phyloP scores from a whole-genome alignment of 2,797 vertebrate species.

The Odontamblyopus rebecca region DNA sequence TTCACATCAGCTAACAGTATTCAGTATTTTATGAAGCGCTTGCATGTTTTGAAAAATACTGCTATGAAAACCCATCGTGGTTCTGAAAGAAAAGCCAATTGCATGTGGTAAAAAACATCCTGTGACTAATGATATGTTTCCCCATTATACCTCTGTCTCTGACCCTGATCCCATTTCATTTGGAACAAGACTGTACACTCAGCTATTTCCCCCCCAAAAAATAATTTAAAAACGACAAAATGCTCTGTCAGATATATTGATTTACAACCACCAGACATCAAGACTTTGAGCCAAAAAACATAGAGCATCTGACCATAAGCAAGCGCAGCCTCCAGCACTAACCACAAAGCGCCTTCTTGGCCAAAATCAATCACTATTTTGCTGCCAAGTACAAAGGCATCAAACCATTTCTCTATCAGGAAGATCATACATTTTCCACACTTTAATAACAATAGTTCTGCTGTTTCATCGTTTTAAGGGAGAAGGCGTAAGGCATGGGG shows the following conservation, averaged over 20 bases:
- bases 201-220: constrained; percentile 17
- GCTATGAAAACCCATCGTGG: too few relatives aligned
- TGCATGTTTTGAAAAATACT: too few relatives aligned
- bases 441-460: not conserved
- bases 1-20: too few relatives aligned
- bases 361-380: constrained; percentile 20
- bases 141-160: not conserved
- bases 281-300: constrained; percentile 24
- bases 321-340: constrained; percentile 33
- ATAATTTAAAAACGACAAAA: constrained; percentile 29
- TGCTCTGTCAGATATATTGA: constrained; percentile 23
- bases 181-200: constrained; percentile 20
- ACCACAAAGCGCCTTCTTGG: constrained; percentile 28
- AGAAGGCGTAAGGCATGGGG: not conserved
- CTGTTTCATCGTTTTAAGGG: not conserved
- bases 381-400: constrained; percentile 4
- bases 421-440: not conserved
- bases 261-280: constrained; percentile 29
- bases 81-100: too few relatives aligned
- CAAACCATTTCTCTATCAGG: not conserved
- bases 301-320: constrained; percentile 29
- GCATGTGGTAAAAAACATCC: not conserved
- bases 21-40: too few relatives aligned
- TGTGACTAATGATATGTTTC: not conserved
- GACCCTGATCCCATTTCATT: not conserved